A percentile compares a stretch with the other conserved stretches of the same genome.
These are phyloP conservation scores for Microcebus griseorufus DNA, from an alignment of 2,113 vertebrate species.

Conservation along the genomic window DNA sequence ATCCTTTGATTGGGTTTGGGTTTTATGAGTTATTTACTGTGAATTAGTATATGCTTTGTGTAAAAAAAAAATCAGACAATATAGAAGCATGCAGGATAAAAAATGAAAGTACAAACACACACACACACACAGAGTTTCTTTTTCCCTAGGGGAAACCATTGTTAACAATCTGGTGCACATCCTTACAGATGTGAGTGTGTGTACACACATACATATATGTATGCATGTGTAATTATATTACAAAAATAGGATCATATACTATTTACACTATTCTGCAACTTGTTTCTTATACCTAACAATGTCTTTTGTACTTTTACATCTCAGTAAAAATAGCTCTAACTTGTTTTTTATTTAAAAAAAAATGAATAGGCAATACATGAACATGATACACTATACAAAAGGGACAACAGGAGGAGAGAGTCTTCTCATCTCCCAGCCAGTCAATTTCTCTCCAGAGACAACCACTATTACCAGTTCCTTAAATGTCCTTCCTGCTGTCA, in stretches of 20 bases:
- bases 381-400: slow-evolving; percentile 17
- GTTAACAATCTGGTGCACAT: neutral
- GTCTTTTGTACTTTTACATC: slow-evolving; percentile 63
- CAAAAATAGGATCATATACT: slow-evolving; percentile 33
- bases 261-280: slow-evolving; percentile 27
- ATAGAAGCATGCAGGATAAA: neutral
- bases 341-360: slow-evolving; percentile 42
- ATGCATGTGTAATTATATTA: neutral
- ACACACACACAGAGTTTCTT: neutral
- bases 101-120: neutral
- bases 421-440: neutral
- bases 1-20: neutral
- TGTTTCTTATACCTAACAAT: slow-evolving; percentile 57
- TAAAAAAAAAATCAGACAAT: slow-evolving; percentile 67
- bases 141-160: neutral
- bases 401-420: neutral
- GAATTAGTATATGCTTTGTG: neutral
- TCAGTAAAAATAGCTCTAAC: slow-evolving; percentile 58
- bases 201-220: neutral
- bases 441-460: slow-evolving; percentile 57
- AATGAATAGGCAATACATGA: slow-evolving; percentile 49
- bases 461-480: slow-evolving; percentile 33
- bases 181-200: neutral
- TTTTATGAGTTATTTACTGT: neutral
- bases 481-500: slow-evolving; percentile 31